A percentile compares a stretch with the other conserved stretches of the same genome.
Conservation (phyloP, 2,797 vertebrate genomes). For the Chaetodon trifasciatus region DNA sequence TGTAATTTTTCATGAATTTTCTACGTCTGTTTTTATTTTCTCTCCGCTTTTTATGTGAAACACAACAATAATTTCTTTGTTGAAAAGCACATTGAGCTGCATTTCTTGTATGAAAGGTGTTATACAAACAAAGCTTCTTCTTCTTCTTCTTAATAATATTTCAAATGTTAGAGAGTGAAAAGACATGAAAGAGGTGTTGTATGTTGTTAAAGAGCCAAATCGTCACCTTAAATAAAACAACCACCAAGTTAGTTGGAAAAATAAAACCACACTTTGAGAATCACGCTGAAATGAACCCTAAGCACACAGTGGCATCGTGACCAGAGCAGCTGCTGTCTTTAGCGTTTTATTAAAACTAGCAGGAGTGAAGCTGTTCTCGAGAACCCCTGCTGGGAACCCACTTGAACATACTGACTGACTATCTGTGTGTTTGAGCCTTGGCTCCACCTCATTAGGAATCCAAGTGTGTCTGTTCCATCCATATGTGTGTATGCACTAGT, state of each 20-base stretch:
- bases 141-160: no score
- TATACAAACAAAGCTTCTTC: no score
- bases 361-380: not conserved
- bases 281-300: not conserved
- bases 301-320: not conserved
- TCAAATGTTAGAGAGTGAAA: no score
- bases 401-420: conserved; percentile 6
- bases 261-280: not conserved
- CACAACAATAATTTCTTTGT: no score
- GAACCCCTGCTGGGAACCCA: not conserved
- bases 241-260: not conserved
- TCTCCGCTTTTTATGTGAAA: no score
- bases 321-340: not conserved
- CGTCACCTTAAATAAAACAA: no score
- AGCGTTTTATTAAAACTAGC: not conserved
- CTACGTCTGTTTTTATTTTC: no score
- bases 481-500: not conserved
- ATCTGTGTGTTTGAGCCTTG: not conserved
- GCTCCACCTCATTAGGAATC: conserved; percentile 27
- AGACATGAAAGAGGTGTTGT: no score
- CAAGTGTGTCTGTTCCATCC: not conserved
- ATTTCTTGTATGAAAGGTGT: no score
- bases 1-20: no score
- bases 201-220: no score
- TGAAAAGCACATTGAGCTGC: no score